Evolutionary conservation across 2,888 invertebrate genomes (phyloP).

Genomic region (Caenorhabditis sp.): DNA sequence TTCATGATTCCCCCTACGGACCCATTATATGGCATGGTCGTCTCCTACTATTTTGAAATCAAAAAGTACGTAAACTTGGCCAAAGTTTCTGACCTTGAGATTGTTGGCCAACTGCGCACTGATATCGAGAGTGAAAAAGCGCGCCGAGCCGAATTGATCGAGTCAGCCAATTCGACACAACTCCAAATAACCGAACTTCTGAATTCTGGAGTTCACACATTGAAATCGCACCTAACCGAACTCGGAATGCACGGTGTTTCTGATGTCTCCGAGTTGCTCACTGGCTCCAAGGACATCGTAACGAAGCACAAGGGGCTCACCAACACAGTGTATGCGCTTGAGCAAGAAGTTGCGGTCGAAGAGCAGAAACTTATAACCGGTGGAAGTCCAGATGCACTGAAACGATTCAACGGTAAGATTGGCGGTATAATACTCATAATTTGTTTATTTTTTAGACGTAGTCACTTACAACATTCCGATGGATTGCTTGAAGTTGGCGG

Average conservation of each 20-base stretch:
- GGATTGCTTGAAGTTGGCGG: slow-evolving; percentile 8
- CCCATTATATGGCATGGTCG: slow-evolving; percentile 59
- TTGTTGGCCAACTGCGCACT: slow-evolving; percentile 8
- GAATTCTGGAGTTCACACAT: slow-evolving; percentile 37
- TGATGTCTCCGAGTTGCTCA: slow-evolving; percentile 68
- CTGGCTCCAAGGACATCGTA: slow-evolving; percentile 75
- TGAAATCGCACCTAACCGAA: slow-evolving; percentile 63
- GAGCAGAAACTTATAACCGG: slow-evolving; percentile 52
- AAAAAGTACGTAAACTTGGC: slow-evolving; percentile 26
- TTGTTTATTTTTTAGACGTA: no score
- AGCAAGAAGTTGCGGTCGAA: slow-evolving; percentile 58
- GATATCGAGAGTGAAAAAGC: slow-evolving; percentile 44
- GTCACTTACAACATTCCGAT: neutral
- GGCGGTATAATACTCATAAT: no score
- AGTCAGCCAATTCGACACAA: neutral
- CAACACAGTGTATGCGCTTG: slow-evolving; percentile 51
- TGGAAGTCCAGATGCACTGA: slow-evolving; percentile 65
- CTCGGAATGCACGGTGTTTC: slow-evolving; percentile 70
- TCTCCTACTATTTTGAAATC: slow-evolving; percentile 52
- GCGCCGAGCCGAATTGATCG: slow-evolving; percentile 14
- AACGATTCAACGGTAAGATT: slow-evolving; percentile 43
- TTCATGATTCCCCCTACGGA: slow-evolving; percentile 68
- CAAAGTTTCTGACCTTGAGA: slow-evolving; percentile 18
- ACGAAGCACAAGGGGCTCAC: slow-evolving; percentile 73
- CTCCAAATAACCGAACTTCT: slow-evolving; percentile 42